phyloP scores from a whole-genome alignment of 2,113 vertebrate species.

The Pantherophis guttatus region DNA sequence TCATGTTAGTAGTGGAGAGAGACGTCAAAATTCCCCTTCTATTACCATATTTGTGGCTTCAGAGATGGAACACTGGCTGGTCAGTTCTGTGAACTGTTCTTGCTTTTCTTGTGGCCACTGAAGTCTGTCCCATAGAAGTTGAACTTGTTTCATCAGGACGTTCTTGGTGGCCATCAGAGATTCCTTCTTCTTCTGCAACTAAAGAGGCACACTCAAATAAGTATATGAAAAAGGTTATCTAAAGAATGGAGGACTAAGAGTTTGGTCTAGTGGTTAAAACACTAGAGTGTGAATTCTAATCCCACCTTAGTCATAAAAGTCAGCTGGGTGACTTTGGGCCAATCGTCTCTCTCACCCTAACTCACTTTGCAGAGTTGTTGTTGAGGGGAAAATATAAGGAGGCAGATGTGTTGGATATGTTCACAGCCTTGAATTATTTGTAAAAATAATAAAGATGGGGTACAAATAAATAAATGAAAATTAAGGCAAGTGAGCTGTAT shows the following conservation, averaged over 20 bases:
- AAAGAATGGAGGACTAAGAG: not conserved
- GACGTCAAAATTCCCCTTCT: not conserved
- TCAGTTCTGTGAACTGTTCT: not conserved
- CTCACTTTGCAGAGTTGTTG: not conserved
- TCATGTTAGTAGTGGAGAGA: not conserved
- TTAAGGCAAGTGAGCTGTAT: not conserved
- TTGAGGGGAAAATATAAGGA: not conserved
- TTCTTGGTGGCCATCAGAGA: not conserved
- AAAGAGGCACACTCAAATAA: not conserved
- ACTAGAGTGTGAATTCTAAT: not conserved
- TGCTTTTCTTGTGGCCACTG: not conserved
- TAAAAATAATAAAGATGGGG: not conserved
- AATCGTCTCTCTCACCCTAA: not conserved
- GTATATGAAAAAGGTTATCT: not conserved
- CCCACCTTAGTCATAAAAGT: not conserved
- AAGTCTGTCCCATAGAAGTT: conserved; percentile 6
- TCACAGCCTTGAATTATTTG: not conserved
- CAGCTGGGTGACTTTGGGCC: not conserved
- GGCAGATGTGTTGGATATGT: not conserved
- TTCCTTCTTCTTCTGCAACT: conserved; percentile 11
- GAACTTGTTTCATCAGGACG: not conserved
- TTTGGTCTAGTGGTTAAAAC: not conserved
- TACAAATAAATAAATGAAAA: not conserved
- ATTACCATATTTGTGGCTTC: conserved; percentile 19
- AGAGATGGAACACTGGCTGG: not conserved